Percentiles rank a stretch among this genome's conserved stretches.
phyloP scores from a whole-genome alignment of 1,140 invertebrate genomes.

The Tetragonula clypearis region DNA sequence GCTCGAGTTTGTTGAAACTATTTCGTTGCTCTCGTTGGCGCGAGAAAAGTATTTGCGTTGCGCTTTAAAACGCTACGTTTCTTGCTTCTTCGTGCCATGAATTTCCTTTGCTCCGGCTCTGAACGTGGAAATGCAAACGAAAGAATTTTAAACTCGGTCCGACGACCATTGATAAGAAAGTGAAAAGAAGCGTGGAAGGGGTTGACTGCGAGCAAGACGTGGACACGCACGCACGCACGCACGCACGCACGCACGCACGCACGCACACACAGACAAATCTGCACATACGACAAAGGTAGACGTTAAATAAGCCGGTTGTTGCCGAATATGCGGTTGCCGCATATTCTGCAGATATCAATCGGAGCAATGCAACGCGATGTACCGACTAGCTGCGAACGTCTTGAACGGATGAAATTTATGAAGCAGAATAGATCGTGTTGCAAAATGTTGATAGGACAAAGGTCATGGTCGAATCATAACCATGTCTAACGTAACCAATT shows the following conservation, averaged over 20 bases:
- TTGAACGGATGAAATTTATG: neutral
- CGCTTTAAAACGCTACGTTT: neutral
- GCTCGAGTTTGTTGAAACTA: neutral
- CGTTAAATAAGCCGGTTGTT: conserved; percentile 25
- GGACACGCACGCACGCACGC: too few species aligned
- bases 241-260: too few species aligned
- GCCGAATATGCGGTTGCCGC: neutral
- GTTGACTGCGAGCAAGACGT: conserved; percentile 7
- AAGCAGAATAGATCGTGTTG: neutral
- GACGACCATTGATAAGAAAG: neutral
- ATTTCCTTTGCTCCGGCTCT: neutral
- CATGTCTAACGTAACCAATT: neutral
- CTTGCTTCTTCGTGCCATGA: neutral
- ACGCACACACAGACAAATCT: neutral
- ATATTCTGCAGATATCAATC: neutral
- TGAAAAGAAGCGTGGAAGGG: neutral
- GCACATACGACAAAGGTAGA: neutral
- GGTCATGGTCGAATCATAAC: conserved; percentile 5
- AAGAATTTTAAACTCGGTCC: neutral
- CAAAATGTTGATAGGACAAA: neutral
- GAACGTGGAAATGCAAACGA: neutral
- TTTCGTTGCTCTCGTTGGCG: neutral
- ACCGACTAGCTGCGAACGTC: neutral
- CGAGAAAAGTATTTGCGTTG: too few species aligned
- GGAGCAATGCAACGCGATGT: too few species aligned